Evolutionary conservation across 2,113 vertebrate genomes (phyloP).

Genomic region (Bubalus kerabau): DNA sequence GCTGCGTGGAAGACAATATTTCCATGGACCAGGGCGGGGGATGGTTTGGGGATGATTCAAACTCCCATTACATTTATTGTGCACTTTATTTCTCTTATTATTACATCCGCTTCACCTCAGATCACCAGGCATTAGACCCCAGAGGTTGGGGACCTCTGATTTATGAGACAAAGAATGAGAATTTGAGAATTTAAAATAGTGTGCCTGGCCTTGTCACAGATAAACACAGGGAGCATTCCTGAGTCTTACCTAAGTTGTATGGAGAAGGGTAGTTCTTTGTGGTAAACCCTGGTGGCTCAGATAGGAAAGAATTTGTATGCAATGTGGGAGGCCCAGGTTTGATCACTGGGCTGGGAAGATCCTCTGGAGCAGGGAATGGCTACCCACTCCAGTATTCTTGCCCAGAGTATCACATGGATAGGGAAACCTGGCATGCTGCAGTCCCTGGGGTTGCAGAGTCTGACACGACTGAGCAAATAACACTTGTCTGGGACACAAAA

Average conservation of each 20-base stretch:
- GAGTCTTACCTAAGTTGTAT: not conserved
- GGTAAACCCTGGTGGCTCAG: not conserved
- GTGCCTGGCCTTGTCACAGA: not conserved
- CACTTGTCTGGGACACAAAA: not conserved
- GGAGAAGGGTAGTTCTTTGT: not conserved
- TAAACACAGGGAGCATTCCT: not conserved
- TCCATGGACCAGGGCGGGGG: not conserved
- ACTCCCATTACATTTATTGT: not conserved
- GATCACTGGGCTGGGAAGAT: not conserved
- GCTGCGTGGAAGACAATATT: not conserved
- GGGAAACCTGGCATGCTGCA: not conserved
- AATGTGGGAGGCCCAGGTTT: not conserved
- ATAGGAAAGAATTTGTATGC: not conserved
- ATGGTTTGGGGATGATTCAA: not conserved
- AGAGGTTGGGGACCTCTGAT: not conserved
- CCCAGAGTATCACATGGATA: not conserved
- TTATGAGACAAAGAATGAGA: not conserved
- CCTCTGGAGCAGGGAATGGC: not conserved
- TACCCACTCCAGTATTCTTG: not conserved
- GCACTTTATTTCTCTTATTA: not conserved
- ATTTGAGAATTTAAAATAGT: not conserved
- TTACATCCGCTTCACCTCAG: not conserved
- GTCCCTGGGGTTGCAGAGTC: not conserved
- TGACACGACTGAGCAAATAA: not conserved
- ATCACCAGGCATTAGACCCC: not conserved